phyloP scores from a whole-genome alignment of 2,797 vertebrate species.

The Philypnodon macrostomus region DNA sequence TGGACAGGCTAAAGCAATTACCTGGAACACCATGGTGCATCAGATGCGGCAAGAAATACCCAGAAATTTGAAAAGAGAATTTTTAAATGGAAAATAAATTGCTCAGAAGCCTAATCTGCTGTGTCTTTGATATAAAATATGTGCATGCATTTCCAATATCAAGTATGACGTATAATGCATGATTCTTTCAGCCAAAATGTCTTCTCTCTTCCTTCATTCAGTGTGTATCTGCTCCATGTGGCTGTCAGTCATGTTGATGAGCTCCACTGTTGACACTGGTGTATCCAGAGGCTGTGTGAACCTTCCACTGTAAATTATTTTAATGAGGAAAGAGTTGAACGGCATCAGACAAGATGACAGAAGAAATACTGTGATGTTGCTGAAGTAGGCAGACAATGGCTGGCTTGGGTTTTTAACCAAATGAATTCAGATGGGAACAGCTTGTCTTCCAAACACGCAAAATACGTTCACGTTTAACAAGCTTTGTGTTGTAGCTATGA shows the following conservation, averaged over 20 bases:
- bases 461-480: constrained; percentile 15
- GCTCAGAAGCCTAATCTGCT: no score
- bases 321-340: constrained; percentile 19
- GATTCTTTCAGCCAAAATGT: background rate
- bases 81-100: no score
- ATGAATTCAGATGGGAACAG: constrained; percentile 26
- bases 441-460: constrained; percentile 1
- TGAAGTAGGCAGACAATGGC: constrained; percentile 4
- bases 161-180: background rate
- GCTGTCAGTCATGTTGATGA: constrained; percentile 22
- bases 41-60: no score
- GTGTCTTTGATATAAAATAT: background rate
- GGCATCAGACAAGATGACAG: background rate
- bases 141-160: background rate
- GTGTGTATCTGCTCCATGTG: background rate
- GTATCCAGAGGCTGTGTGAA: background rate
- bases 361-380: constrained; percentile 5
- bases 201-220: background rate
- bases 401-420: constrained; percentile 14
- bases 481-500: background rate
- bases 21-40: no score
- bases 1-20: no score
- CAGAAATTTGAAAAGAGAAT: no score
- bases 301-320: constrained; percentile 20
- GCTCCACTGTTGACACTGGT: constrained; percentile 1